These are phyloP conservation scores for Limnephilus marmoratus DNA, from an alignment of 2,888 invertebrate genomes.

Conservation along the genomic window DNA sequence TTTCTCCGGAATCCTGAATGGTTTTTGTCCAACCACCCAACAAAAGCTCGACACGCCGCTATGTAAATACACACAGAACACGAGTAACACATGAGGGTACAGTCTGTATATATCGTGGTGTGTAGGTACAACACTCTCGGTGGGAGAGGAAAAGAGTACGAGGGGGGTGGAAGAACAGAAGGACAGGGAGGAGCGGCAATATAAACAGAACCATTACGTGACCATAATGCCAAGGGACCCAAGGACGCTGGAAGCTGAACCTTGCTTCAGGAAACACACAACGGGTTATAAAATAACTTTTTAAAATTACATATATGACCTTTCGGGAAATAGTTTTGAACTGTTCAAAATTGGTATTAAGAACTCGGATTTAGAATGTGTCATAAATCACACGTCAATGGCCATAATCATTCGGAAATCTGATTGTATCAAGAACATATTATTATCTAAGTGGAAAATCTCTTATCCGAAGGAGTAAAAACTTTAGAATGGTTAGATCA, in stretches of 20 bases:
- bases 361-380: not conserved
- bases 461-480: not conserved
- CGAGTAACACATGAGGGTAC: not conserved
- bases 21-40: not conserved
- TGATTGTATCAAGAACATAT: too few species aligned
- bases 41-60: not conserved
- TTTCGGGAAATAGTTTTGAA: not conserved
- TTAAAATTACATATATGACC: not conserved
- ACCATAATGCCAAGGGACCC: conserved; percentile 1
- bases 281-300: not conserved
- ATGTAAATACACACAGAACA: not conserved
- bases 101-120: not conserved
- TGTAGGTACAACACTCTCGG: not conserved
- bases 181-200: not conserved
- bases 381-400: not conserved
- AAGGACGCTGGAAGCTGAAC: not conserved
- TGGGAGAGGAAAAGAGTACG: not conserved
- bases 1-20: not conserved
- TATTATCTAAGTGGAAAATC: not conserved
- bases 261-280: not conserved
- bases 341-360: not conserved
- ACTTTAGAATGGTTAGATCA: too few species aligned
- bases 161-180: not conserved
- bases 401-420: too few species aligned
- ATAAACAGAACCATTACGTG: conserved; percentile 31